phyloP scores from a whole-genome alignment of 2,888 invertebrate genomes.

The Hartigia nigra region DNA sequence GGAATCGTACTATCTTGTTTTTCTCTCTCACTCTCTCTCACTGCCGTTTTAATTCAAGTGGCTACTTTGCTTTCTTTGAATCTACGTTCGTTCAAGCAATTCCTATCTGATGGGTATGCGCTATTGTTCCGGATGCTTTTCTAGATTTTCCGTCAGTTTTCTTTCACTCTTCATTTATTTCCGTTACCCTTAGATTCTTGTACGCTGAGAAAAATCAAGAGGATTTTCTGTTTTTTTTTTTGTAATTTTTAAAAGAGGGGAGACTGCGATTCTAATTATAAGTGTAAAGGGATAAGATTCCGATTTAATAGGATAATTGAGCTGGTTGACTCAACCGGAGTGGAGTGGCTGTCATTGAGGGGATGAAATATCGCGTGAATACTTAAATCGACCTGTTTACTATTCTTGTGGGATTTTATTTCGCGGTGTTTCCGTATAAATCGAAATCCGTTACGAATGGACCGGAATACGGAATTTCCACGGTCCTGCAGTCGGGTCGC shows the following conservation, averaged over 20 bases:
- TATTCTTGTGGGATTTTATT: constrained; percentile 19
- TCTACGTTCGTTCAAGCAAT: not conserved
- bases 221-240: not conserved
- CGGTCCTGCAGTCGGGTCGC: constrained; percentile 49
- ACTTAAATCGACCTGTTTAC: constrained; percentile 10
- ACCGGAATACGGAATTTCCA: constrained; percentile 54
- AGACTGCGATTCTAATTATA: not conserved
- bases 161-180: not conserved
- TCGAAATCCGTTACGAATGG: constrained; percentile 44
- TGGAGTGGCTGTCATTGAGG: not conserved
- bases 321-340: not conserved
- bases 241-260: not conserved
- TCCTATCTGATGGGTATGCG: not conserved
- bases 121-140: not conserved
- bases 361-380: not conserved
- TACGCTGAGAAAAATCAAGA: not conserved
- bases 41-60: not conserved
- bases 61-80: not conserved
- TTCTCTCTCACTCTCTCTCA: not conserved
- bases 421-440: constrained; percentile 1
- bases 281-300: not conserved
- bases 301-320: not conserved
- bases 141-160: not conserved
- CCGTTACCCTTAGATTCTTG: not conserved
- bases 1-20: not conserved